A percentile compares a stretch with the other conserved stretches of the same genome.
These are phyloP conservation scores for Portevinia maculata DNA, from an alignment of 2,888 invertebrate species.

Conservation along the genomic window DNA sequence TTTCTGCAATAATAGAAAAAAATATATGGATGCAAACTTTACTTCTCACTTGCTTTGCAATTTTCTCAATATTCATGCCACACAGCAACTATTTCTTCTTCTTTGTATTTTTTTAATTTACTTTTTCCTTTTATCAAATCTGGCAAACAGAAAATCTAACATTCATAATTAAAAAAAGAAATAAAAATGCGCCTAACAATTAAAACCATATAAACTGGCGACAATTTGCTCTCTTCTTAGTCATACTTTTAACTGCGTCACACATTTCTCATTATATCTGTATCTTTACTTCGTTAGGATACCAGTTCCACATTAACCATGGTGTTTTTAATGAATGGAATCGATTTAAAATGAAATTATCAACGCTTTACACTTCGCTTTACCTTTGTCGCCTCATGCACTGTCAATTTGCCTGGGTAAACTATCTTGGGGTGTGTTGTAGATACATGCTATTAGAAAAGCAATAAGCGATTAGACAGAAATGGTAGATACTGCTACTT, in stretches of 20 bases:
- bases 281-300: not conserved
- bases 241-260: constrained; percentile 8
- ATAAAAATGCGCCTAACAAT: constrained; percentile 8
- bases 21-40: constrained; percentile 17
- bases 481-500: not conserved
- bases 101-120: too few relatives aligned
- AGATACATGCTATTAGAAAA: constrained; percentile 5
- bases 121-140: not conserved
- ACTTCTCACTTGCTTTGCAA: constrained; percentile 17
- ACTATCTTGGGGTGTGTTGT: constrained; percentile 15
- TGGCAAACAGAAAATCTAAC: not conserved
- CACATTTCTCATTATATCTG: not conserved
- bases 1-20: constrained; percentile 49
- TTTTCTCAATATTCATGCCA: constrained; percentile 10
- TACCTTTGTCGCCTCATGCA: constrained; percentile 8
- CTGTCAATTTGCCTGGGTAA: constrained; percentile 18
- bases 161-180: not conserved
- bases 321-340: constrained; percentile 56
- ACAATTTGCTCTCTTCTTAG: not conserved
- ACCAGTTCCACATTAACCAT: not conserved
- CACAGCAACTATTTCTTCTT: constrained; percentile 1
- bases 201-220: constrained; percentile 34
- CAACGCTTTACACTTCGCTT: constrained; percentile 19
- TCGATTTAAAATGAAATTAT: constrained; percentile 59
- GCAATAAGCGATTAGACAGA: not conserved